Evolutionary conservation across 2,797 vertebrate species (phyloP).

Genomic region (Mormyrus proboscirostris): DNA sequence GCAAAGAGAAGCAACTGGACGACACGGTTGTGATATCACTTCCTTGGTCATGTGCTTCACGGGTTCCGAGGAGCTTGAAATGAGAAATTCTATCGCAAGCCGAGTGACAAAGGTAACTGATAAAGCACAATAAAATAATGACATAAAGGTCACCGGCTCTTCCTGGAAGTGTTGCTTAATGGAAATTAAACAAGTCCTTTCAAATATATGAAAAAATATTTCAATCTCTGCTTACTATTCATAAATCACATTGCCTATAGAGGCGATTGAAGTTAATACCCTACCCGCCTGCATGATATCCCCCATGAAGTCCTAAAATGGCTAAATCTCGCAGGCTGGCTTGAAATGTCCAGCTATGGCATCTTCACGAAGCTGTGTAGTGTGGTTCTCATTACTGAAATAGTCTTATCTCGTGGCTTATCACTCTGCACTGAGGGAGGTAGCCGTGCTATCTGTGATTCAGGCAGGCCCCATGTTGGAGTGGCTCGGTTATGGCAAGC

Average conservation of each 20-base stretch:
- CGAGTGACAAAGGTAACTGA: background rate
- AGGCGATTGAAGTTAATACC: background rate
- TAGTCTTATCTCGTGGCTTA: background rate
- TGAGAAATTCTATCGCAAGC: background rate
- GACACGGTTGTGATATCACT: background rate
- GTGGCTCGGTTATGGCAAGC: background rate
- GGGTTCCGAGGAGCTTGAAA: background rate
- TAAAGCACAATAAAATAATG: background rate
- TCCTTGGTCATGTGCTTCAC: background rate
- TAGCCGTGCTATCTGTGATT: background rate
- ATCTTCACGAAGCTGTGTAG: background rate
- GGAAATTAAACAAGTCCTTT: background rate
- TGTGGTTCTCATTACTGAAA: background rate
- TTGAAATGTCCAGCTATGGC: background rate
- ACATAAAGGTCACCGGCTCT: background rate
- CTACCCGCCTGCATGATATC: background rate
- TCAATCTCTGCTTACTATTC: background rate
- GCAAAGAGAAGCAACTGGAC: background rate
- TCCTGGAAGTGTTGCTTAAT: background rate
- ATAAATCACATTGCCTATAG: background rate
- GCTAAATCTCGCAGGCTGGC: background rate
- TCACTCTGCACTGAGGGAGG: background rate
- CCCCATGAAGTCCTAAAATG: background rate
- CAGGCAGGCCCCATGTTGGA: background rate
- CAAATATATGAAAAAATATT: background rate